Evolutionary conservation across 1,140 invertebrate species (phyloP), one percentile per base, ranked within the genome.

Genomic region (Drosophila santomea): DNA sequence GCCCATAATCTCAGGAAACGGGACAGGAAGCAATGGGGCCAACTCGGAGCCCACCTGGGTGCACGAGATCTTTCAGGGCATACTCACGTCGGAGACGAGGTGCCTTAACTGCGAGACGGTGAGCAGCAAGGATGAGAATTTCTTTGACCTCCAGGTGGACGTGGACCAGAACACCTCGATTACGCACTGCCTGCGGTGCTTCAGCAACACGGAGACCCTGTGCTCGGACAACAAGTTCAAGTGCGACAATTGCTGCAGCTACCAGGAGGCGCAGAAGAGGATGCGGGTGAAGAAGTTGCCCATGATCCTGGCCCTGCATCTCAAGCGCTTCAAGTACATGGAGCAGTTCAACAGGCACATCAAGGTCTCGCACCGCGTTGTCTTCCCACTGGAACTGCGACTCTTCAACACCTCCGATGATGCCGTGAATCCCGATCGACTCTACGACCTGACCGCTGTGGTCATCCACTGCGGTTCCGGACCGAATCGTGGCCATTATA

Each of bases 41-140:
- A 95, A 95, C 71, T 95, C 96, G 15, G 98, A 99, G 80, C 97
- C 97, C 20, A 99, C 98, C 0, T 99, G 99, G 99, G 98, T 99
- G 61, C 98, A 99, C 92, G 99, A 99, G 94, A 99, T 99, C 88
- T 99, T 99, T 93, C 98, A 99, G 91, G 99, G 99, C 52, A 99
- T 99, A 48, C 94, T 99, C 44, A 99, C 99, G 7, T 99, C 98
- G 93, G 99, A 99, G 94, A 99, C 99, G 0, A 94, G 98, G 85
- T 99, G 99, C 94, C 95, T 99, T 71, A 99, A 99, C 93, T 99
- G 99, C 95, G 99, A 99, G 95, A 99, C 98, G 78, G 98, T 99
- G 48, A 99, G 98, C 93, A 99, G 98, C 93, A 99, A 99, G 94
- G 99, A 99, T 93, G 99, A 99, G 93, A 98, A 99, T 93, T 99